Base-by-base conservation (phyloP, 2,888 invertebrate genomes). In the Operophtera brumata region DNA sequence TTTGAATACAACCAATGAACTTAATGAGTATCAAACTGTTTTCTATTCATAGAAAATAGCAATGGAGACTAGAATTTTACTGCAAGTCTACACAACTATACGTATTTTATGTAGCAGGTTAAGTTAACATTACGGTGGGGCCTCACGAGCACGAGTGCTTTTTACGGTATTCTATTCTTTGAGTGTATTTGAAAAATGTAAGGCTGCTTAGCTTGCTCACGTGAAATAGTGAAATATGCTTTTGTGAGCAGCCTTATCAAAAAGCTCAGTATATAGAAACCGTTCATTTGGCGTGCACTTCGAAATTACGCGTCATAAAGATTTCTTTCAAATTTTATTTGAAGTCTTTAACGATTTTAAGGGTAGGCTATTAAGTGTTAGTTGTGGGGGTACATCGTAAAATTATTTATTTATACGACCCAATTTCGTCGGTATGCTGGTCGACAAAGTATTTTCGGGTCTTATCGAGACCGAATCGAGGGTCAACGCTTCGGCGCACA, bases 331-430 rank as follows among this genome's bases (percentile, higher is more conserved):
- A 69, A 71, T 75, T 80, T 79, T 71, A 71, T 75, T 72, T 71
- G 66, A 66, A 71, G 69, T 75, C 75, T 75, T 75, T 70, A 79
- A 80, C 75, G 78, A 73, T 75, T 82, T 80, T 79, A 78, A 78
- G 77, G 78, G 75, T 62, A 64, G 67, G 73, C 76, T 67, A 75
- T 79, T 80, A 80, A 79, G 77, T 78, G 80, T 81, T 81, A 82
- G 81, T 82, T 78, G 78, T 73, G 73, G 72, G 74, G 80, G 81
- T 77, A 76, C 82, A 80, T 84, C 78, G 77, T 83, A 82, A 84
- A 84, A 84, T 84, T 84, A 84, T 85, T 84, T 85, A 85, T 86
- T 86, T 85, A 86, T 84, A 82, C 80, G 84, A 83, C 85, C 86
- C 80, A 84, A 84, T 86, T 87, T 80, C 73, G 78, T 78, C 71